Evolutionary conservation across 2,888 invertebrate genomes (phyloP), one percentile per base, ranked within the genome.

Genomic region (Eulithis prunata): DNA sequence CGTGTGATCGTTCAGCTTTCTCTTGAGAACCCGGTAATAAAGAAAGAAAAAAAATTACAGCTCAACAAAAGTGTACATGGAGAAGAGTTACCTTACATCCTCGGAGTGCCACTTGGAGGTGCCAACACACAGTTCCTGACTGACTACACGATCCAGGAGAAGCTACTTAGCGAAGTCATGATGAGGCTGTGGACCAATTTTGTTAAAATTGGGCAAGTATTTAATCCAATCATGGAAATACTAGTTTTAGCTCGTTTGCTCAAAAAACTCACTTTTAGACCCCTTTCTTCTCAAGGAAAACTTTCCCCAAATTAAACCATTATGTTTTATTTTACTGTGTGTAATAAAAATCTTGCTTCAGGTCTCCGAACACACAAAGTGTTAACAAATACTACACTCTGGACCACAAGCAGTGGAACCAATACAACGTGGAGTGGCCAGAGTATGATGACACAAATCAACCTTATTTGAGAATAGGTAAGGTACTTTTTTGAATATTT

Each of bases 171-270:
- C 57, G 97, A 98, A 91, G 95, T 96, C 41, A 94, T 98, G 77
- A 98, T 98, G 97, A 95, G 96, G 72, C 95, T 97, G 87, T 98
- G 97, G 96, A 96, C 96, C 68, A 98, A 98, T 89, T 98, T 98
- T 80, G 97, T 97, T 3, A 96, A 97, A 88, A 96, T 96, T 63
- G 98, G 98, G 98, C 98, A 91, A 94, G 95, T 60, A 57, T 55
- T 32, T 3, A 32, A 21, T 2, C 21, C 21, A 21, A 21, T 21
- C 21, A 1, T 21, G 1, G 21, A 21, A 21, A 21, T 21, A 21
- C 1, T 2, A 21, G 21, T 21, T 2, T 1, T 21, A 21, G 21
- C 21, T 2, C 21, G 21, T 32, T 2, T 32, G 32, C 32, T 32
- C 3, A 32, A 32, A 32, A 32, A 32, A 32, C 32, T 3, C 32